Percentiles rank a stretch among this genome's conserved stretches.
These are phyloP conservation scores for Coelinius sp. DNA, from an alignment of 2,888 invertebrate genomes.

Conservation along the genomic window DNA sequence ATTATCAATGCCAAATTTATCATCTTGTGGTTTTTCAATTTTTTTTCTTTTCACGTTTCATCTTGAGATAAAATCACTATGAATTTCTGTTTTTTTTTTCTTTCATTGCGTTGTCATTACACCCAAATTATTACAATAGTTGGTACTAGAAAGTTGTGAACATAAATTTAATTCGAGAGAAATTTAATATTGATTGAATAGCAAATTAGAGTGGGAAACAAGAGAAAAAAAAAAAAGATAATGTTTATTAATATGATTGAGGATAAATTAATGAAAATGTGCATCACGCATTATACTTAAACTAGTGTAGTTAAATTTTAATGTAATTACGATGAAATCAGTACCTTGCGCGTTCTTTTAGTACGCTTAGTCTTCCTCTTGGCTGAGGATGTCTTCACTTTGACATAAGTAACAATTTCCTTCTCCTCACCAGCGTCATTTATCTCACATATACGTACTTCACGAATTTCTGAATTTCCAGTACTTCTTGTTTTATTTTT, in stretches of 20 bases:
- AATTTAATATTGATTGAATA: not conserved
- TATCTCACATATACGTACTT: slow-evolving; percentile 64
- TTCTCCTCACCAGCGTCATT: slow-evolving; percentile 64
- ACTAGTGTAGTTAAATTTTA: not conserved
- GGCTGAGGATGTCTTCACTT: slow-evolving; percentile 49
- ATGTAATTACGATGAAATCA: slow-evolving; percentile 45
- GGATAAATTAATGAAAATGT: slow-evolving; percentile 38
- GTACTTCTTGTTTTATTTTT: slow-evolving; percentile 58
- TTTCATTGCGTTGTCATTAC: slow-evolving; percentile 8
- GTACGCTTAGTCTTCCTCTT: slow-evolving; percentile 66
- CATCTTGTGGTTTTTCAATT: too few species aligned
- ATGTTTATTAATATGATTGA: not conserved
- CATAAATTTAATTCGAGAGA: slow-evolving; percentile 25
- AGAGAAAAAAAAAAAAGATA: not conserved
- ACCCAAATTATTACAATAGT: slow-evolving; percentile 20
- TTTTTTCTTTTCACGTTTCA: not conserved
- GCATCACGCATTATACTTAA: not conserved
- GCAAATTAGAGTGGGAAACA: not conserved
- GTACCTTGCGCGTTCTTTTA: slow-evolving; percentile 73
- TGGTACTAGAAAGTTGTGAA: not conserved
- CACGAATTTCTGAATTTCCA: slow-evolving; percentile 52
- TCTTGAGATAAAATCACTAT: not conserved
- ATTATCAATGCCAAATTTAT: slow-evolving; percentile 34
- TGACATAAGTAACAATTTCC: slow-evolving; percentile 65
- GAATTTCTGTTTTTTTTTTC: slow-evolving; percentile 25